Conservation (phyloP, 2,888 invertebrate genomes). For the Crocallis elinguaria region DNA sequence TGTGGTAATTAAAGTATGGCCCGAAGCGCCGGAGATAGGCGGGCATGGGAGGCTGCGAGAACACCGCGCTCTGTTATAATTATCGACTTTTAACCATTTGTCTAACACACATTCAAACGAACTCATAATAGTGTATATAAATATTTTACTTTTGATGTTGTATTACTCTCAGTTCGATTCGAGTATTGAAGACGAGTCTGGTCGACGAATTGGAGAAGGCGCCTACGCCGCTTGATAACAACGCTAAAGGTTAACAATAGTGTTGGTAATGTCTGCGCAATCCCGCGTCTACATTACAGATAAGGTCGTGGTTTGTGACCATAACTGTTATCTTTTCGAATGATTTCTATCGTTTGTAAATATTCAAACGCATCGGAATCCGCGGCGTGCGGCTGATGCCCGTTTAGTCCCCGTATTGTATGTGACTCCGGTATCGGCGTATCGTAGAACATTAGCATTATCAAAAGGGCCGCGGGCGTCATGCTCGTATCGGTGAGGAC, state of each 20-base stretch:
- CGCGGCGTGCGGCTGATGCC: constrained; percentile 62
- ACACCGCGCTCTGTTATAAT: constrained; percentile 48
- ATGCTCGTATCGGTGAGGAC: constrained; percentile 76
- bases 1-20: constrained; percentile 68
- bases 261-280: constrained; percentile 32
- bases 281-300: constrained; percentile 37
- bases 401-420: constrained; percentile 72
- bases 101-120: constrained; percentile 19
- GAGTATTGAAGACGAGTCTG: constrained; percentile 35
- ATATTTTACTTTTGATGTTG: background rate
- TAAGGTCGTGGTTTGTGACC: constrained; percentile 54
- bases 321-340: constrained; percentile 61
- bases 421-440: constrained; percentile 71
- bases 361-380: constrained; percentile 62
- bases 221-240: background rate
- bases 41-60: constrained; percentile 45
- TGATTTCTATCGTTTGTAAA: constrained; percentile 59
- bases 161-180: too few species aligned
- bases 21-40: constrained; percentile 35
- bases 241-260: constrained; percentile 27
- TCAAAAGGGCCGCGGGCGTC: constrained; percentile 80
- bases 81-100: constrained; percentile 58
- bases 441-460: constrained; percentile 81
- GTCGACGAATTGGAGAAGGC: constrained; percentile 11
- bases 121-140: constrained; percentile 15